Evolutionary conservation across 2,797 vertebrate genomes (phyloP).

Genomic region (Sparus aurata): DNA sequence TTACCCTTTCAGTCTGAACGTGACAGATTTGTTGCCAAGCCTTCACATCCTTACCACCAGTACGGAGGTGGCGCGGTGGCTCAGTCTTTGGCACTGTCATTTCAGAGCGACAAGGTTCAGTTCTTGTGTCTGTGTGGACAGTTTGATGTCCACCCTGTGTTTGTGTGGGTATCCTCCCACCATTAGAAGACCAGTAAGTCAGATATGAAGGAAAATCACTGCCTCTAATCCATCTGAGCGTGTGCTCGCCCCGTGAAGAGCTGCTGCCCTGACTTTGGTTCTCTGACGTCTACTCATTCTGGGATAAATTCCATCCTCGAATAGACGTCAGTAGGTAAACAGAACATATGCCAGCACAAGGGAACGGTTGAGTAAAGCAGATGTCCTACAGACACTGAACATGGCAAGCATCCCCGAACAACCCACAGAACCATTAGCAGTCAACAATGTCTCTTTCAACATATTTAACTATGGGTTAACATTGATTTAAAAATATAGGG

Average conservation of each 20-base stretch:
- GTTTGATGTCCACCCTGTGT: slow-evolving; percentile 12
- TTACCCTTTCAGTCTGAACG: slow-evolving; percentile 76
- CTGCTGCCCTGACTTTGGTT: slow-evolving; percentile 2
- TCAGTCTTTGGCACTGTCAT: slow-evolving; percentile 56
- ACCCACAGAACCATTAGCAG: slow-evolving; percentile 20
- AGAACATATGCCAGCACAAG: slow-evolving; percentile 1
- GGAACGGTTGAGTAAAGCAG: slow-evolving; percentile 18
- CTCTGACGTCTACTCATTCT: slow-evolving; percentile 13
- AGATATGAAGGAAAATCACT: neutral
- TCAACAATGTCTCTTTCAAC: slow-evolving; percentile 2
- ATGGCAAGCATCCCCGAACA: slow-evolving; percentile 26
- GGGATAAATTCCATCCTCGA: slow-evolving; percentile 8
- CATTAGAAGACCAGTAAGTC: slow-evolving; percentile 12
- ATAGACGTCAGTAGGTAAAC: slow-evolving; percentile 18
- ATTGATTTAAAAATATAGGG: slow-evolving; percentile 4
- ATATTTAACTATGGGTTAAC: slow-evolving; percentile 17
- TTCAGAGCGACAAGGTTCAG: slow-evolving; percentile 49
- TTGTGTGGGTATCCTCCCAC: slow-evolving; percentile 36
- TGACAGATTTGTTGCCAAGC: slow-evolving; percentile 67
- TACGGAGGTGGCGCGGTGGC: slow-evolving; percentile 58
- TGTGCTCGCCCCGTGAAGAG: slow-evolving; percentile 10
- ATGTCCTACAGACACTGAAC: slow-evolving; percentile 17
- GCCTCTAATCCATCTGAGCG: too few species aligned
- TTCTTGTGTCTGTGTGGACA: slow-evolving; percentile 32
- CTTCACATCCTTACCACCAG: slow-evolving; percentile 49